Conservation (phyloP, 2,888 invertebrate genomes). For the Philereme transversata region DNA sequence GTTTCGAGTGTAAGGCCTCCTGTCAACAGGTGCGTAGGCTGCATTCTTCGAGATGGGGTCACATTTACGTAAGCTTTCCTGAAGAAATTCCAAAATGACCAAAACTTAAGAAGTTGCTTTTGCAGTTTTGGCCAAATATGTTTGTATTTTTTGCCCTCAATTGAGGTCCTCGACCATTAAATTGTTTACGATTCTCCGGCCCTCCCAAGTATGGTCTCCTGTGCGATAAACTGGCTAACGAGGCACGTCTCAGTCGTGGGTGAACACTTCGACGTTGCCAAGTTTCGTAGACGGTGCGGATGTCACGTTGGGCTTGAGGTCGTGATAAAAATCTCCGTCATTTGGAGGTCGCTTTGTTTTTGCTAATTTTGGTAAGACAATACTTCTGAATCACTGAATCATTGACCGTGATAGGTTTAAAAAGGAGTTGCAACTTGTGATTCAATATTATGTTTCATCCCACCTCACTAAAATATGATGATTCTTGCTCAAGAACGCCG, state of each 20-base stretch:
- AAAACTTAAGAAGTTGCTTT: constrained; percentile 12
- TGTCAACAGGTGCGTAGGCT: constrained; percentile 31
- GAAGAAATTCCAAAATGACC: constrained; percentile 25
- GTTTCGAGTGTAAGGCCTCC: constrained; percentile 27
- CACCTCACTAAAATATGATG: no score
- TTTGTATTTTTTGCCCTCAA: constrained; percentile 51
- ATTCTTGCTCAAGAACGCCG: no score
- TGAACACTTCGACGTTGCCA: constrained; percentile 60
- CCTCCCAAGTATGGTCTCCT: constrained; percentile 60
- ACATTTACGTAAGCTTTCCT: constrained; percentile 28
- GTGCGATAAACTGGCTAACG: constrained; percentile 60
- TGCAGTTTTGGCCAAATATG: constrained; percentile 40
- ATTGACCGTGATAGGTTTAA: constrained; percentile 16
- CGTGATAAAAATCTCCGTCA: constrained; percentile 59
- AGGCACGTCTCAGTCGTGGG: constrained; percentile 71
- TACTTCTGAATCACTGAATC: constrained; percentile 28
- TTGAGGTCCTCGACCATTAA: constrained; percentile 51
- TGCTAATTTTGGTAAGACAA: constrained; percentile 39
- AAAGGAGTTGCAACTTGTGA: not conserved
- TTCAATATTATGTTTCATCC: no score
- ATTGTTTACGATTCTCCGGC: constrained; percentile 56
- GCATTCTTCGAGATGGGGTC: constrained; percentile 36
- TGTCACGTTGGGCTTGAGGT: constrained; percentile 59
- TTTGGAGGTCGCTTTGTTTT: constrained; percentile 51
- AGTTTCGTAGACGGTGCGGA: constrained; percentile 60